phyloP scores from a whole-genome alignment of 37 sponge, comb jelly and placozoan species.

The Theonella swinhoei region DNA sequence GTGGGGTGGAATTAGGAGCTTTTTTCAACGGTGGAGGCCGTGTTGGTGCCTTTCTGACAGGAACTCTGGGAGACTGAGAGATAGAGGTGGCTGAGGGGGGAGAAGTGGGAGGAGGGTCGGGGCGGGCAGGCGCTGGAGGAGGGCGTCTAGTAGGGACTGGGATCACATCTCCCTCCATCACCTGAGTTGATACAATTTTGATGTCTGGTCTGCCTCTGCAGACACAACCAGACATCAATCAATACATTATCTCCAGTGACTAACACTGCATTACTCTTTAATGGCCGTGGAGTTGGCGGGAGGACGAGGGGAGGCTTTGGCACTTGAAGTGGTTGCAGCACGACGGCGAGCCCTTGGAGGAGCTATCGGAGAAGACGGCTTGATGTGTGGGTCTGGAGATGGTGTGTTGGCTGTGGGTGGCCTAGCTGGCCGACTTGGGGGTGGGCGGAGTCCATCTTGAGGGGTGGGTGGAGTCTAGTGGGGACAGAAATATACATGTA shows the following conservation, averaged over 20 bases:
- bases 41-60: not conserved
- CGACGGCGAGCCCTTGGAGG: slow-evolving; percentile 6
- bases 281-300: not conserved
- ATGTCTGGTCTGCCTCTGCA: slow-evolving; percentile 21
- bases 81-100: not conserved
- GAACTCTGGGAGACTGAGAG: not conserved
- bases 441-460: not conserved
- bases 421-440: slow-evolving; percentile 28
- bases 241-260: not conserved
- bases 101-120: not conserved
- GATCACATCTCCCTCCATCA: not conserved
- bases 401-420: slow-evolving; percentile 27
- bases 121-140: not conserved
- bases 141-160: not conserved
- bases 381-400: not conserved
- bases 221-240: not conserved
- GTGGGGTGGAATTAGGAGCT: not conserved
- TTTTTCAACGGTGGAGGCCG: not conserved
- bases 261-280: not conserved
- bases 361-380: not conserved
- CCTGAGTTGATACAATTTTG: slow-evolving; percentile 18
- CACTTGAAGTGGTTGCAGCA: not conserved
- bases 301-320: not conserved
- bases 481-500: not conserved
- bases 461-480: not conserved